Evolutionary conservation across 1,140 invertebrate species (phyloP).

Genomic region (Tetramorium alpestre): DNA sequence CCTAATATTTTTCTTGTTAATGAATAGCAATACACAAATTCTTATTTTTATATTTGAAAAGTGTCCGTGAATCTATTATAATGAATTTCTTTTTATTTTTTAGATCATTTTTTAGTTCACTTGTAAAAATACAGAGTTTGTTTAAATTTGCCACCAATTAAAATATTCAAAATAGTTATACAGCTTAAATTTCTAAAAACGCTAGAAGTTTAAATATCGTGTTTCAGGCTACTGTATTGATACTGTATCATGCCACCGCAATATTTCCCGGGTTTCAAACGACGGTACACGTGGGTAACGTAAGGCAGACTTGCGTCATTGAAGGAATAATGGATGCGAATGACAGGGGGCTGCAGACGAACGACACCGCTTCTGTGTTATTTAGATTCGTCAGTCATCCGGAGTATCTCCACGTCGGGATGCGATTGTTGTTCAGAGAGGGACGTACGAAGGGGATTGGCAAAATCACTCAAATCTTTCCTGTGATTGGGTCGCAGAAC

Average conservation of each 20-base stretch:
- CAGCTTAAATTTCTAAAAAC: neutral
- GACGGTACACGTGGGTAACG: constrained; percentile 97
- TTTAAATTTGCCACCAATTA: constrained; percentile 7
- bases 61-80: no score
- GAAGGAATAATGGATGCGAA: constrained; percentile 88
- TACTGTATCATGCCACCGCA: constrained; percentile 93
- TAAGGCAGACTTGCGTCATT: constrained; percentile 97
- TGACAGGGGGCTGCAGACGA: constrained; percentile 89
- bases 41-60: constrained; percentile 8
- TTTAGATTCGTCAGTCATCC: constrained; percentile 96
- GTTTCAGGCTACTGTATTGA: constrained; percentile 92
- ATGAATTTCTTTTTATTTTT: neutral
- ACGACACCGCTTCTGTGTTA: constrained; percentile 94
- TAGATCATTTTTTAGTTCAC: neutral
- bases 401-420: constrained; percentile 96
- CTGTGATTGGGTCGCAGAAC: constrained; percentile 83
- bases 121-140: neutral
- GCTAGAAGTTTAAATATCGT: neutral
- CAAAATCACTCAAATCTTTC: constrained; percentile 94
- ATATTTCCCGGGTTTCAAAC: constrained; percentile 97
- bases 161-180: neutral
- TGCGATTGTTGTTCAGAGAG: constrained; percentile 95
- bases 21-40: neutral
- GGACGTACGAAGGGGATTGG: constrained; percentile 96
- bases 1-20: neutral